Evolutionary conservation across 2,888 invertebrate species (phyloP).

Genomic region (Stenoptilia bipunctidactyla): DNA sequence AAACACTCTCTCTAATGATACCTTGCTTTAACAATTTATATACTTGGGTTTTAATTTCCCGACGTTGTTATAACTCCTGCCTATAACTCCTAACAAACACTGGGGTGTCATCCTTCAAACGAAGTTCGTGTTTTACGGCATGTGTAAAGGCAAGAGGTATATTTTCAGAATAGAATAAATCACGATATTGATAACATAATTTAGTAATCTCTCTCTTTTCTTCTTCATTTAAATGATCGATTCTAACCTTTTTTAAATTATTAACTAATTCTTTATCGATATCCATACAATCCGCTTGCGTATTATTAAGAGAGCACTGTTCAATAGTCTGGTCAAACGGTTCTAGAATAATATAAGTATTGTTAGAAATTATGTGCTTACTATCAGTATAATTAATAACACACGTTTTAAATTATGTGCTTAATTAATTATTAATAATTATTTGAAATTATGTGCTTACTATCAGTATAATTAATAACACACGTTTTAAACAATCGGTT

Average conservation of each 20-base stretch:
- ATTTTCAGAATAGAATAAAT: slow-evolving; percentile 21
- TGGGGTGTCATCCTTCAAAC: slow-evolving; percentile 7
- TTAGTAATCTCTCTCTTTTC: slow-evolving; percentile 15
- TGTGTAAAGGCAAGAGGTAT: slow-evolving; percentile 18
- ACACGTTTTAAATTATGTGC: no score
- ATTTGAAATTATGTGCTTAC: no score
- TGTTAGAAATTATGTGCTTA: no score
- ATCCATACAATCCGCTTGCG: no score
- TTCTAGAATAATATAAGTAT: no score
- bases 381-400: no score
- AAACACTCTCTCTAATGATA: slow-evolving; percentile 16
- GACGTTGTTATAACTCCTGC: slow-evolving; percentile 12
- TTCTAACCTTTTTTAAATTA: slow-evolving; percentile 4
- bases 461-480: no score
- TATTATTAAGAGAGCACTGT: no score
- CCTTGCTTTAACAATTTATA: slow-evolving; percentile 16
- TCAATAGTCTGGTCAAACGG: no score
- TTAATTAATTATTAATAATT: no score
- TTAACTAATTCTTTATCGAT: not conserved
- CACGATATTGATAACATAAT: slow-evolving; percentile 18
- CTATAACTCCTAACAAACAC: slow-evolving; percentile 17
- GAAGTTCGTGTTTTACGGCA: slow-evolving; percentile 24
- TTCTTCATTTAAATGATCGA: slow-evolving; percentile 18
- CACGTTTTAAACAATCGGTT: no score
- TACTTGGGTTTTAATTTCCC: slow-evolving; percentile 17